A percentile compares a stretch with the other conserved stretches of the same genome.
Evolutionary conservation across 2,797 vertebrate species (phyloP).

Genomic region (Sebastes oblongus): DNA sequence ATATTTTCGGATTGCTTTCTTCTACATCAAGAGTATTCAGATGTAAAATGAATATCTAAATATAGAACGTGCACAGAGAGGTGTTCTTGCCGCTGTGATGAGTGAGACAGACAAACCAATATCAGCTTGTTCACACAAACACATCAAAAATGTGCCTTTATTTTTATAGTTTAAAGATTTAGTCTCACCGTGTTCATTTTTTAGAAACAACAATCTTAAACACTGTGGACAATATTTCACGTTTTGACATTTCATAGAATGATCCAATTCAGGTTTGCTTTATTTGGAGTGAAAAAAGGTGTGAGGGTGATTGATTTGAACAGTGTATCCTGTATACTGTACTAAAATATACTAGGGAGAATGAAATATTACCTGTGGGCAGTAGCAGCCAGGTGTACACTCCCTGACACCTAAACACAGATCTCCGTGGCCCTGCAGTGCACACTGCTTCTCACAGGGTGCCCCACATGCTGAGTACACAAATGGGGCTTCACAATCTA

Average conservation of each 20-base stretch:
- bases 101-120: too few species aligned
- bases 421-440: slow-evolving; percentile 62
- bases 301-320: background rate
- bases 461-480: slow-evolving; percentile 81
- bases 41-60: background rate
- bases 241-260: background rate
- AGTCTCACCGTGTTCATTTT: background rate
- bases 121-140: too few species aligned
- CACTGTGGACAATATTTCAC: background rate
- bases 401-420: slow-evolving; percentile 73
- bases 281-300: background rate
- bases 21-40: background rate
- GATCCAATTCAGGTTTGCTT: background rate
- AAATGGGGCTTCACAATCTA: slow-evolving; percentile 85
- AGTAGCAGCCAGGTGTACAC: slow-evolving; percentile 91
- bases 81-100: background rate
- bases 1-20: background rate
- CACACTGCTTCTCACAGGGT: slow-evolving; percentile 87
- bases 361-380: slow-evolving; percentile 81
- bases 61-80: background rate
- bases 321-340: background rate
- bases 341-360: background rate
- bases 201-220: background rate
- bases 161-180: background rate
- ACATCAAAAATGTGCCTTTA: background rate